A percentile compares a stretch with the other conserved stretches of the same genome.
phyloP scores from a whole-genome alignment of 2,113 vertebrate genomes.

The Microcebus lehilahytsara region DNA sequence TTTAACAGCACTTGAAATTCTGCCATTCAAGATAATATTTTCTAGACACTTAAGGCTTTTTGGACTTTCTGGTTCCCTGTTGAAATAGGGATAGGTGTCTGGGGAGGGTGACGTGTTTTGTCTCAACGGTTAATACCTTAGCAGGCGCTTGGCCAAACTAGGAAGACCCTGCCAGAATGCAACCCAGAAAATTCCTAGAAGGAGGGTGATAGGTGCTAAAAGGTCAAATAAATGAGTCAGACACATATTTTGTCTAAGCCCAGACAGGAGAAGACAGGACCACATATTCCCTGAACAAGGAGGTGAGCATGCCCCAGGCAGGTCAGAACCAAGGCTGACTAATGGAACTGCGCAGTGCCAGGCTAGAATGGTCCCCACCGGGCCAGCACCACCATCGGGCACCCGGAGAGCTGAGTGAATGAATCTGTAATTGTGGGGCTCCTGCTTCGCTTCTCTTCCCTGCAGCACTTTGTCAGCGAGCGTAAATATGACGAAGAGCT shows the following conservation, averaged over 20 bases:
- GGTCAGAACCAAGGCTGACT: background rate
- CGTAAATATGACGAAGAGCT: conserved; percentile 89
- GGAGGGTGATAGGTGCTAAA: background rate
- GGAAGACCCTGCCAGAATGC: background rate
- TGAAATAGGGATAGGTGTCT: background rate
- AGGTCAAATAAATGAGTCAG: background rate
- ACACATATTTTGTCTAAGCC: background rate
- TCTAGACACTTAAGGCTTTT: background rate
- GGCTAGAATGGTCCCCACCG: background rate
- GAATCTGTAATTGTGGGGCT: background rate
- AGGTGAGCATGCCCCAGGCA: background rate
- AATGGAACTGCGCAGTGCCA: background rate
- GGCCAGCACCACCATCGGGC: fast-evolving
- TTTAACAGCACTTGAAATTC: conserved; percentile 26
- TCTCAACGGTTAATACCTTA: background rate
- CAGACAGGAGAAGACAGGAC: background rate
- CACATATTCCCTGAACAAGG: background rate
- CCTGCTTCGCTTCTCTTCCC: conserved; percentile 35
- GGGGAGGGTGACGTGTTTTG: background rate
- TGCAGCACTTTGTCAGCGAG: conserved; percentile 89
- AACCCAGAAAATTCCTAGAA: background rate
- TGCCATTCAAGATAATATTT: background rate
- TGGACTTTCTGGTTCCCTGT: background rate
- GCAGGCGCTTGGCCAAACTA: background rate
- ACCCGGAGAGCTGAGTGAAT: background rate